A percentile compares a stretch with the other conserved stretches of the same genome.
phyloP scores from a whole-genome alignment of 1,140 invertebrate genomes.

The Camponotus vicinus region DNA sequence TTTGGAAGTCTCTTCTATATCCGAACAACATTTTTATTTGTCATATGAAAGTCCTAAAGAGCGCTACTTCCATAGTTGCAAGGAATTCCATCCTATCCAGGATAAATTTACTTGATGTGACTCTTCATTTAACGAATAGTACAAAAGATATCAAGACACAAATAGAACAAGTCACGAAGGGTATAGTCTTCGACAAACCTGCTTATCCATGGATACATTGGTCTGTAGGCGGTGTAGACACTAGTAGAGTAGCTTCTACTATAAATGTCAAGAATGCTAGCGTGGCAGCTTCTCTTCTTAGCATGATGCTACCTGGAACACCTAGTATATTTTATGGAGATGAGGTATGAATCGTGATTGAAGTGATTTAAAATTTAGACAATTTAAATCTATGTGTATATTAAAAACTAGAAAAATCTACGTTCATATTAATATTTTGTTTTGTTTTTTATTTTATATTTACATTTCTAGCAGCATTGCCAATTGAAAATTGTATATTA shows the following conservation, averaged over 20 bases:
- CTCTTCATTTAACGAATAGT: constrained; percentile 88
- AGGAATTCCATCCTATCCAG: constrained; percentile 87
- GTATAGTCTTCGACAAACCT: constrained; percentile 87
- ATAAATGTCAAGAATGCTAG: constrained; percentile 87
- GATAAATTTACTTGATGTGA: constrained; percentile 91
- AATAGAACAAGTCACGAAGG: constrained; percentile 87
- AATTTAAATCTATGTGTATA: too few relatives aligned
- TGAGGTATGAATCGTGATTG: constrained; percentile 86
- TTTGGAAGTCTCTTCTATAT: constrained; percentile 90
- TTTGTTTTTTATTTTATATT: constrained; percentile 4
- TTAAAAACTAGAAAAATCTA: neutral
- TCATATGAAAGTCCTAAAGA: constrained; percentile 87
- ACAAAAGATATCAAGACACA: constrained; percentile 87
- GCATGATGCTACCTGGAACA: constrained; percentile 92
- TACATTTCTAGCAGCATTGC: neutral
- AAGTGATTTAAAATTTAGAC: neutral
- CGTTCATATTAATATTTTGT: neutral
- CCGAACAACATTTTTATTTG: constrained; percentile 89
- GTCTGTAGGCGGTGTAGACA: constrained; percentile 89
- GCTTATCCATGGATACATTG: constrained; percentile 92
- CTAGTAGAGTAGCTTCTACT: constrained; percentile 87
- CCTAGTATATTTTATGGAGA: constrained; percentile 94
- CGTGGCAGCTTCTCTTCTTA: constrained; percentile 88
- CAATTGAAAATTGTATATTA: neutral
- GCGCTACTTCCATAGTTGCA: constrained; percentile 79